Percentiles rank a stretch among this genome's conserved stretches.
These are phyloP conservation scores for Drosophila yooni DNA, from an alignment of 2,888 invertebrate species.

Conservation along the genomic window DNA sequence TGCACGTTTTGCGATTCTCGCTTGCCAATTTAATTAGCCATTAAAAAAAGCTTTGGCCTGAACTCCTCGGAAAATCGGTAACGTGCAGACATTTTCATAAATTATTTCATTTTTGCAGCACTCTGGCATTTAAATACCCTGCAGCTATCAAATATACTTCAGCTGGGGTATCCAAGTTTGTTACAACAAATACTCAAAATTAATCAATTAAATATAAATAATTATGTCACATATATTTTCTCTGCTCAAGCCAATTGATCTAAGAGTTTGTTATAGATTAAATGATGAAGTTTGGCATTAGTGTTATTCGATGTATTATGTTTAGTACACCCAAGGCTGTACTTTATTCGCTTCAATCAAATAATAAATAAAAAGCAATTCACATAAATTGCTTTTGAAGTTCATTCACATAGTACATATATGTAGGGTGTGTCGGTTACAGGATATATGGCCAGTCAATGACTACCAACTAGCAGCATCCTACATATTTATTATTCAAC, in stretches of 20 bases:
- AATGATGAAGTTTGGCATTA: neutral
- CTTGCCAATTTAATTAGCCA: constrained; percentile 76
- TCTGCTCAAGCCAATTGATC: neutral
- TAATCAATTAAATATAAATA: neutral
- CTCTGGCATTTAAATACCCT: constrained; percentile 36
- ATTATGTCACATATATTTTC: neutral
- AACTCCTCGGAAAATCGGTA: constrained; percentile 40
- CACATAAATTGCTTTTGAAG: neutral
- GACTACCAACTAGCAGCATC: neutral
- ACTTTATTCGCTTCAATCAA: neutral
- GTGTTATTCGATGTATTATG: neutral
- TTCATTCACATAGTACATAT: neutral
- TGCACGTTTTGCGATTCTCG: constrained; percentile 31
- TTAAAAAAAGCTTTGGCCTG: constrained; percentile 47
- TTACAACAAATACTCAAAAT: neutral
- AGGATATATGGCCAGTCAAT: constrained; percentile 29
- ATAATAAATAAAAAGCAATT: neutral
- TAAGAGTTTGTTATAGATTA: neutral
- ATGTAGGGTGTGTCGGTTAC: neutral
- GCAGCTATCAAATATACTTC: neutral
- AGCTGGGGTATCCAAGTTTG: neutral
- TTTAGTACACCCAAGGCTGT: neutral
- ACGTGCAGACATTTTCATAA: constrained; percentile 63
- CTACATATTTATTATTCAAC: constrained; percentile 32
- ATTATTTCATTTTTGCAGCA: constrained; percentile 41